Evolutionary conservation across 2,797 vertebrate genomes (phyloP), one percentile per base, ranked within the genome.

Genomic region (Molossus alvarezi): DNA sequence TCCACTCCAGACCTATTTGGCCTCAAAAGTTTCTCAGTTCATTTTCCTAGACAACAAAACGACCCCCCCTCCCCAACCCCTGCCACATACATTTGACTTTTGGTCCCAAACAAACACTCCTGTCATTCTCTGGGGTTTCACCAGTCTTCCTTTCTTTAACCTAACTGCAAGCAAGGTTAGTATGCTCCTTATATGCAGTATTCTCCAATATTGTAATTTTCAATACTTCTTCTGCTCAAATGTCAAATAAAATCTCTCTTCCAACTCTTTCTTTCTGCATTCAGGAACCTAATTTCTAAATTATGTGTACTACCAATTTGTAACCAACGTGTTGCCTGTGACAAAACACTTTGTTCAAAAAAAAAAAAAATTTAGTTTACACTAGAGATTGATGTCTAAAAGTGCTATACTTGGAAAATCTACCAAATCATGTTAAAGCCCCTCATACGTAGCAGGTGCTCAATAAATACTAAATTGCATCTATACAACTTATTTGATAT

Each of bases 191-290:
- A 21, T 60, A 55, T 58, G 23, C 1, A 48, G 58, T 73, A 58
- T 65, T 57, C 29, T 51, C 33, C 4, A 6, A 20, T 57, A 21
- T 71, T 69, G 33, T 29, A 27, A 75, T 84, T 90, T 95, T 57
- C 27, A 84, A 89, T 58, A 62, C 84, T 88, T 94, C 48, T 80
- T 75, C 64, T 76, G 55, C 23, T 89, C 25, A 57, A 17, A 55
- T 82, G 90, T 90, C 57, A 86, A 90, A 85, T 76, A 82, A 80
- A 92, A 75, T 41, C 71, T 95, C 25, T 95, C 58, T 45, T 72
- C 9, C 29, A 72, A 33, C 6, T 48, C 65, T 83, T 64, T 20
- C 45, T 82, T 89, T 67, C 33, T 67, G 12, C 25, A 45, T 64
- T 58, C 23, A 80, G 9, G 4, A 88, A 89, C 48, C 65, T 77